Evolutionary conservation across 2,888 invertebrate species (phyloP), one percentile per base, ranked within the genome.

Genomic region (Pantelozetes paolii): DNA sequence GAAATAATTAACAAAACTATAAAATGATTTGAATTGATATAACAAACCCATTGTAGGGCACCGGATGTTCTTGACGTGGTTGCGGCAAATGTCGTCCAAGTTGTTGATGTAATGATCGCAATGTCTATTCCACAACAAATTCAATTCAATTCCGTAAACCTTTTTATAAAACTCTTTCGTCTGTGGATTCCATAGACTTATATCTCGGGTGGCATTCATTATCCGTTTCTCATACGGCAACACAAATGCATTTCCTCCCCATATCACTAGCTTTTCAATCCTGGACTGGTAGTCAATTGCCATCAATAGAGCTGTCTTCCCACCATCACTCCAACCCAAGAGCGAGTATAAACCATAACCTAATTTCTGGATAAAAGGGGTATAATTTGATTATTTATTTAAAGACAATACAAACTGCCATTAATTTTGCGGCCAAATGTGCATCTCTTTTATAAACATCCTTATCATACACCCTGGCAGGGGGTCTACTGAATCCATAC

Each of bases 401-500:
- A 11, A 36, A 36, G 11, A 36, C 36, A 40, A n/a, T 32, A 67
- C 72, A 75, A 81, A 86, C 89, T 83, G 88, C 85, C 89, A 93
- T 91, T 70, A 94, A 85, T 73, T 87, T 82, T 76, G 86, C 84
- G 18, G 90, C 91, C 76, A 83, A 82, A 36, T 86, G 84, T 6
- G 93, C 92, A 84, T 94, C 94, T 76, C 86, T 86, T 74, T 88
- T 85, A 79, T 88, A 89, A 81, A 91, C 92, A 78, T 90, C 85
- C 0, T 84, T 79, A 0, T 86, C 83, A 80, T 91, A 93, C n/a
- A 86, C 84, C 77, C 90, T 86, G 30, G 87, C 84, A 0, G 92
- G 92, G 0, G 92, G 93, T 76, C 89, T 85, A 75, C 92, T 92
- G 76, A 87, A 87, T 0, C 94, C 94, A 83, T 91, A 93, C 0